These are phyloP conservation scores for Temnothorax unifasciatus DNA, from an alignment of 2,888 invertebrate genomes.

Conservation along the genomic window DNA sequence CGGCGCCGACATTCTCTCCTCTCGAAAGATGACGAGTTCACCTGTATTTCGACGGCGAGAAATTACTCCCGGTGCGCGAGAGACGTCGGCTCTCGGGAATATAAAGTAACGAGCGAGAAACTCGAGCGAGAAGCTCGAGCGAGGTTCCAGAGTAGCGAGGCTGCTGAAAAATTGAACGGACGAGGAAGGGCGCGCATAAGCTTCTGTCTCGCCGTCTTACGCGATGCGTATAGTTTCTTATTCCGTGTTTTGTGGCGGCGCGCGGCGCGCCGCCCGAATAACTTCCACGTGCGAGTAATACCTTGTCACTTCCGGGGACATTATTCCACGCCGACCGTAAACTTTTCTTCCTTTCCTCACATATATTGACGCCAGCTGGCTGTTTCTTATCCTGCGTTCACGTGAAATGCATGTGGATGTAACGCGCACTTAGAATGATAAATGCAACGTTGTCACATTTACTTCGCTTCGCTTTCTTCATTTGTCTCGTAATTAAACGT, in stretches of 20 bases:
- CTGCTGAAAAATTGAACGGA: constrained; percentile 42
- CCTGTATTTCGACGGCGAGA: constrained; percentile 38
- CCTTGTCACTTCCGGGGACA: background rate
- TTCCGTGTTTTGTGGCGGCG: background rate
- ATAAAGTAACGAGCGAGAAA: constrained; percentile 11
- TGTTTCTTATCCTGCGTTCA: background rate
- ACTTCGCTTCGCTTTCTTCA: background rate
- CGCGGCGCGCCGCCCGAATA: background rate
- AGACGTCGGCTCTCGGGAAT: constrained; percentile 10
- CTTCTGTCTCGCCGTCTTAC: background rate
- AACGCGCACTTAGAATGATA: background rate
- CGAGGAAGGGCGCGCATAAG: background rate
- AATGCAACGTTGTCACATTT: constrained; percentile 1
- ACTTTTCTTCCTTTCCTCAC: constrained; percentile 4
- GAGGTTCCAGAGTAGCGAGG: background rate
- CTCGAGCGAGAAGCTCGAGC: background rate
- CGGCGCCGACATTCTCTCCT: background rate
- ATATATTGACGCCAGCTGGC: no score
- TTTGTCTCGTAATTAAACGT: background rate
- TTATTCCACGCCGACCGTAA: background rate
- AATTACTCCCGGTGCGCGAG: constrained; percentile 21
- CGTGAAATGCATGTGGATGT: background rate
- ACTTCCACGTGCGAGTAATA: background rate
- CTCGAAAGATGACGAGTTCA: background rate
- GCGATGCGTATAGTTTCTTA: constrained; percentile 14